These are phyloP conservation scores for Stratiomys singularior DNA, from an alignment of 2,888 invertebrate species.

Conservation along the genomic window DNA sequence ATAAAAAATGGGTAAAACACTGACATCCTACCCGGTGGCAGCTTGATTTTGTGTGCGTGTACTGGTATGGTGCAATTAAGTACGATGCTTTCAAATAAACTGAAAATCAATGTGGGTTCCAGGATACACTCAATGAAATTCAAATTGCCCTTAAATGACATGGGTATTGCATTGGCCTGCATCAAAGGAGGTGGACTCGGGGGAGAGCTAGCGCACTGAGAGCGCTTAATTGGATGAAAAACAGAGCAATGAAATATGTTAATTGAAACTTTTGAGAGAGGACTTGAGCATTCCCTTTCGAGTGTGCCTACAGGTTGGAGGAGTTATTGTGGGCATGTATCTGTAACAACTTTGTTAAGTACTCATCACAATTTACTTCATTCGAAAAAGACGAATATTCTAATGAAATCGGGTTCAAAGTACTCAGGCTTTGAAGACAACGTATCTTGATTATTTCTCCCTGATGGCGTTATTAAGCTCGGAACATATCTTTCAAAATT, in stretches of 20 bases:
- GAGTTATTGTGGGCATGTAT: too few species aligned
- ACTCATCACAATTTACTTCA: too few species aligned
- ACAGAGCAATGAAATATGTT: neutral
- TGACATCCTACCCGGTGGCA: neutral
- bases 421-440: too few species aligned
- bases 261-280: neutral
- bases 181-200: neutral
- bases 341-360: too few species aligned
- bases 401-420: too few species aligned
- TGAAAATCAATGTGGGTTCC: constrained; percentile 27
- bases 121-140: constrained; percentile 22
- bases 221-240: neutral
- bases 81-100: constrained; percentile 20
- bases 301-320: too few species aligned
- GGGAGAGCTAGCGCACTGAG: neutral
- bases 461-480: too few species aligned
- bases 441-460: too few species aligned
- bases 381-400: too few species aligned
- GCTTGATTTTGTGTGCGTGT: neutral
- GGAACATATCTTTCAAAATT: too few species aligned
- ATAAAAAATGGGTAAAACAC: neutral
- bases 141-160: constrained; percentile 16
- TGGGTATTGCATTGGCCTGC: neutral
- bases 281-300: too few species aligned
- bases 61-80: too few species aligned